Evolutionary conservation across 2,888 invertebrate species (phyloP), one percentile per base, ranked within the genome.

Genomic region (Caenorhabditis sinica): DNA sequence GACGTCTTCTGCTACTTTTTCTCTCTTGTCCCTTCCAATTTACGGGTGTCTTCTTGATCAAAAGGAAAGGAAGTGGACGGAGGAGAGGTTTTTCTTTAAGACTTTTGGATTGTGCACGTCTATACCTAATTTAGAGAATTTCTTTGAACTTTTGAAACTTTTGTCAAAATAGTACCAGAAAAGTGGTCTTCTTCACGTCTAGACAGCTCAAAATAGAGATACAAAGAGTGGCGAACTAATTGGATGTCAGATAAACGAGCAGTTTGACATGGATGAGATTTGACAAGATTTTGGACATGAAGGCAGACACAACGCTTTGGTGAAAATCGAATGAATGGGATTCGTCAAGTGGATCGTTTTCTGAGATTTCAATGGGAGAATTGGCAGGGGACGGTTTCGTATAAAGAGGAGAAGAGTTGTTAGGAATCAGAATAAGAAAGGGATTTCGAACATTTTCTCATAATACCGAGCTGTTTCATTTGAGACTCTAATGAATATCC

Each of bases 251-350:
- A 49, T 33, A 51, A 33, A 68, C 56, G 56, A 69, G 58, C 28
- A 63, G 28, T 51, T 73, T 61, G 63, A 73, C 73, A 45, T n/a
- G 63, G 63, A 73, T 73, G 73, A 33, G 61, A 33, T 51, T 17
- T 13, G 72, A 72, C 72, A 30, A 1, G 23, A 9, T n/a, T n/a
- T n/a, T 56, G 13, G 56, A 56, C 49, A 53, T 23, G 23, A 15
- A 11, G 15, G 23, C 23, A 28, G 17, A 28, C 58, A 30, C 33
- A 11, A n/a, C n/a, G n/a, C n/a, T n/a, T n/a, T n/a, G n/a, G n/a
- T n/a, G 13, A 56, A 28, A 56, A 28, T 56, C 56, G 30, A 28
- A 56, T 25, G 15, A 30, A 28, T 9, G 28, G 17, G 4, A 25
- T 25, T 56, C 15, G 15, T 56, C 28, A 28, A 30, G 25, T 30